A percentile compares a stretch with the other conserved stretches of the same genome.
Evolutionary conservation across 1,140 invertebrate genomes (phyloP).

Genomic region (Drosophila pectinifera): DNA sequence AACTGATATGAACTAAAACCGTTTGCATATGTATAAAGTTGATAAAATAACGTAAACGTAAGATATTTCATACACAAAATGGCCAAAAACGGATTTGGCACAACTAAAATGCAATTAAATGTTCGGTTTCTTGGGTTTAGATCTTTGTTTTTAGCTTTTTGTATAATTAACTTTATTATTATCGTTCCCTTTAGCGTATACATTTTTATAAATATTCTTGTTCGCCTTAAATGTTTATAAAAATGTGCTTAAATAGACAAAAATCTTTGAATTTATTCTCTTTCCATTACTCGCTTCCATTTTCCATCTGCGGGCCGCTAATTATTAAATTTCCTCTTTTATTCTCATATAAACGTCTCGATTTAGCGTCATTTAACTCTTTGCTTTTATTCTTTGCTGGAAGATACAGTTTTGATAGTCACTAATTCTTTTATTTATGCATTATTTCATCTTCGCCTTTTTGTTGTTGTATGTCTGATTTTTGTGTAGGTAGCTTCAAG

Average conservation of each 20-base stretch:
- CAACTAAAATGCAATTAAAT: constrained; percentile 28
- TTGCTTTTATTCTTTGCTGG: constrained; percentile 82
- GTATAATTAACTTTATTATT: constrained; percentile 75
- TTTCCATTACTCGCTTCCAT: constrained; percentile 44
- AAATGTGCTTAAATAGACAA: constrained; percentile 83
- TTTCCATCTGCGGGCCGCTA: constrained; percentile 43
- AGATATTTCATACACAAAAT: constrained; percentile 18
- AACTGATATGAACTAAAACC: constrained; percentile 30
- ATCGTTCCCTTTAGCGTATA: constrained; percentile 79
- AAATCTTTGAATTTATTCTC: constrained; percentile 73
- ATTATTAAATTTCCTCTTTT: constrained; percentile 53
- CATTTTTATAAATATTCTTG: constrained; percentile 78
- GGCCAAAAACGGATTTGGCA: constrained; percentile 24
- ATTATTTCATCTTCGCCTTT: constrained; percentile 43
- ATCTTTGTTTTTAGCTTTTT: constrained; percentile 60
- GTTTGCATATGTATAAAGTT: constrained; percentile 13
- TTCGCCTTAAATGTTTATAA: constrained; percentile 77
- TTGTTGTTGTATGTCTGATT: constrained; percentile 58
- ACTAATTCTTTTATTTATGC: constrained; percentile 84
- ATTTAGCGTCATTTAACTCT: constrained; percentile 61
- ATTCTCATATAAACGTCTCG: constrained; percentile 69
- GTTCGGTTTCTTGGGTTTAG: constrained; percentile 28
- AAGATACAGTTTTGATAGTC: constrained; percentile 85
- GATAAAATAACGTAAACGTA: constrained; percentile 22
- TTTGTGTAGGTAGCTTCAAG: constrained; percentile 64